A percentile compares a stretch with the other conserved stretches of the same genome.
Evolutionary conservation across 1,140 invertebrate species (phyloP).

Genomic region (Leucophenga varia): DNA sequence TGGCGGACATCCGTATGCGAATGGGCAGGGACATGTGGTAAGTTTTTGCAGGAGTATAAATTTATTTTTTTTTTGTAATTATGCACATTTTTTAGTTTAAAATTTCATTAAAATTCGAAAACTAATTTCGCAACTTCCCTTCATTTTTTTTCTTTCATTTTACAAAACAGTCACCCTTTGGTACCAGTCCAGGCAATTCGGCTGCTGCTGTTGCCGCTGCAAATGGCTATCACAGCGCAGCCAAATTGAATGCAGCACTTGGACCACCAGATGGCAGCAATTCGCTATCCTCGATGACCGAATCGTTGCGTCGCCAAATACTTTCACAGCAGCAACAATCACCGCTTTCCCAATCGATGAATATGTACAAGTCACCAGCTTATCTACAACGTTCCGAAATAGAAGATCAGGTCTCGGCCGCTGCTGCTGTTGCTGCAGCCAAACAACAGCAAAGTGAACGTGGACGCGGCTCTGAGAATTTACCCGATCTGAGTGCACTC

Average conservation of each 20-base stretch:
- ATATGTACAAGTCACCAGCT: conserved; percentile 52
- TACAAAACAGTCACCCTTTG: conserved; percentile 29
- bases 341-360: conserved; percentile 44
- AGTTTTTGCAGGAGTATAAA: no score
- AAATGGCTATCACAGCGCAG: conserved; percentile 45
- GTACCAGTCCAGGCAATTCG: conserved; percentile 19
- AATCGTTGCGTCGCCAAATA: conserved; percentile 45
- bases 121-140: neutral
- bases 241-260: conserved; percentile 36
- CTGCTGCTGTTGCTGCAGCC: conserved; percentile 37
- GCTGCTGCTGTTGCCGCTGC: conserved; percentile 23
- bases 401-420: conserved; percentile 47
- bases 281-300: conserved; percentile 47
- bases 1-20: conserved; percentile 59
- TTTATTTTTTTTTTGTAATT: no score
- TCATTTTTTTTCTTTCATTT: neutral
- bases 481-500: conserved; percentile 44
- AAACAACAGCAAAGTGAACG: conserved; percentile 32
- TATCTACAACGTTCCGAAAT: conserved; percentile 51
- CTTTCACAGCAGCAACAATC: conserved; percentile 49
- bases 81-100: neutral
- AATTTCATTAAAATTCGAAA: neutral
- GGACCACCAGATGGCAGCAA: conserved; percentile 39
- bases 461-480: conserved; percentile 31
- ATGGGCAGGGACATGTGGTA: conserved; percentile 48